Conservation (phyloP, 1,140 invertebrate species). For the Zaprionus africanus region DNA sequence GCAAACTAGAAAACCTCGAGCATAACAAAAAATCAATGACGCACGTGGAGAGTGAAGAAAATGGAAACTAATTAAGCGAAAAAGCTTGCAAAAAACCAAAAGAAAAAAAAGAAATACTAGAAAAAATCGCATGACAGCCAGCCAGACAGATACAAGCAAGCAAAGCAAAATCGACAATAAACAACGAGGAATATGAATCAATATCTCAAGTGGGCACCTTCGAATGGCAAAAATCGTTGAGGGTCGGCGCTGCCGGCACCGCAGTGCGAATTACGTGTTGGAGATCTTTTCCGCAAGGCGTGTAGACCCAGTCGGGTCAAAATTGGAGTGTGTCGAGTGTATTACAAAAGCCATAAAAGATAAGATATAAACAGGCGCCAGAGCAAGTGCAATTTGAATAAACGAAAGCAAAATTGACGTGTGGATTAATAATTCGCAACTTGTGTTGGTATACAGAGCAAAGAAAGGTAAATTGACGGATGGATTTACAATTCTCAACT, state of each 20-base stretch:
- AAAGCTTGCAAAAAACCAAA: constrained; percentile 45
- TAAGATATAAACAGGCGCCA: background rate
- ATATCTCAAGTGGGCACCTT: constrained; percentile 19
- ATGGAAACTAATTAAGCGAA: constrained; percentile 61
- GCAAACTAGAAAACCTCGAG: constrained; percentile 25
- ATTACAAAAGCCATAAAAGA: background rate
- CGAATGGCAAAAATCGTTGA: constrained; percentile 44
- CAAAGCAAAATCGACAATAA: constrained; percentile 37
- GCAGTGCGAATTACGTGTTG: background rate
- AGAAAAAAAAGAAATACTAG: constrained; percentile 10
- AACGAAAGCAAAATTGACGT: background rate
- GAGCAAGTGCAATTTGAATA: background rate
- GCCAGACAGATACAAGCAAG: background rate
- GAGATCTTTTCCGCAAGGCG: constrained; percentile 9
- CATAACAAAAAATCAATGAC: constrained; percentile 45
- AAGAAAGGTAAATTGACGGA: background rate
- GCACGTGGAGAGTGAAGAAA: constrained; percentile 28
- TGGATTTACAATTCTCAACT: background rate
- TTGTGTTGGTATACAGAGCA: background rate
- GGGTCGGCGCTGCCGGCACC: constrained; percentile 41
- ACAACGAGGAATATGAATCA: constrained; percentile 31
- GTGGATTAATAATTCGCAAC: background rate
- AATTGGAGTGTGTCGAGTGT: background rate
- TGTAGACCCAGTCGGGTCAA: background rate
- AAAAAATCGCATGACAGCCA: constrained; percentile 4